Evolutionary conservation across 2,797 vertebrate genomes (phyloP), one percentile per base, ranked within the genome.

Genomic region (Acanthis flammea): DNA sequence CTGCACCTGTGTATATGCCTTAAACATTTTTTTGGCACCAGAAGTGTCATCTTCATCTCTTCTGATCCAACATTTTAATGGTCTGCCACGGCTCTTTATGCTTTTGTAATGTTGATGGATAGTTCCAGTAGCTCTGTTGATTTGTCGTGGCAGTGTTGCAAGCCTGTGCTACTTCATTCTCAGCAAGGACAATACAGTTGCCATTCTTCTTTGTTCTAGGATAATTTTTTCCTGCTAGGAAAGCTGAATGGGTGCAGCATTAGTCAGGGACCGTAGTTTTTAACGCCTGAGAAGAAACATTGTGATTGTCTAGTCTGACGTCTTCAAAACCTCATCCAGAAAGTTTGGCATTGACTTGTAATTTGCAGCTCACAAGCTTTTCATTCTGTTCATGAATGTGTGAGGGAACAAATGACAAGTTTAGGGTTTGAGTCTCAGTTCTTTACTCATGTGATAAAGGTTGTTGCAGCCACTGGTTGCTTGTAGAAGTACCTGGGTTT

Each of bases 201-300:
- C 92, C 74, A 33, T 90, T 93, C 83, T 83, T 61, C 51, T 91
- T 92, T 94, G 54, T 93, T 71, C 81, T 55, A 7, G 30, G 50
- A 48, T 63, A 41, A 24, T 77, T 61, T 83, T 95, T 82, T 55
- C 67, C 67, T 83, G 54, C 61, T 84, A 55, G 75, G 53, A 86
- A 41, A 82, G 35, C 45, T 82, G 72, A 93, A 77, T 37, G 81
- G 57, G 37, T 7, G 5, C 65, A 77, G 72, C 65, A 41, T 71
- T 92, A 92, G 90, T 94, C 77, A 85, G 79, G 88, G 67, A 54
- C 65, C 4, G 2, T 89, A 58, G 68, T 87, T 95, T 95, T 85
- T 89, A 91, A 92, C 1, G 45, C 77, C 82, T 55, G 58, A 80
- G 79, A 94, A 78, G 87, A 90, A 94, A 81, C 82, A 47, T 70